These are phyloP conservation scores for Hirtodrosophila histrioides DNA, from an alignment of 2,888 invertebrate genomes.

Conservation along the genomic window DNA sequence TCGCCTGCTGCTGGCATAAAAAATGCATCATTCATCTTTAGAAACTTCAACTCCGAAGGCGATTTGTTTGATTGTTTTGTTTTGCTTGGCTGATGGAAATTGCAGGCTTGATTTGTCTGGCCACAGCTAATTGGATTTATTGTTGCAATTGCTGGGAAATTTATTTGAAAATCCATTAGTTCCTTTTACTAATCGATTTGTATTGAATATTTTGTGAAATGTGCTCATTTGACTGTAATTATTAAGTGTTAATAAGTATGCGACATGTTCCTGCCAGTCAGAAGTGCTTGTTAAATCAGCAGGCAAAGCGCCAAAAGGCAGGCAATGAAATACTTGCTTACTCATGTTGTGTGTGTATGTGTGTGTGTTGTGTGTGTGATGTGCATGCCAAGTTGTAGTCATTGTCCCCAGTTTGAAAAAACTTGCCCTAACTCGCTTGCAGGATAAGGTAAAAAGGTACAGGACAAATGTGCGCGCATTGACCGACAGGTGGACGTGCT, in stretches of 20 bases:
- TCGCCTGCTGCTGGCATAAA: slow-evolving; percentile 32
- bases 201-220: slow-evolving; percentile 15
- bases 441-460: background rate
- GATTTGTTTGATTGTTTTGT: slow-evolving; percentile 32
- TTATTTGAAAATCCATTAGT: background rate
- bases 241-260: slow-evolving; percentile 42
- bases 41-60: slow-evolving; percentile 9
- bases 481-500: slow-evolving; percentile 54
- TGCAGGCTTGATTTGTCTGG: background rate
- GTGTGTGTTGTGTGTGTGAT: slow-evolving; percentile 24
- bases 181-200: too few species aligned
- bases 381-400: slow-evolving; percentile 47
- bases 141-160: slow-evolving; percentile 23
- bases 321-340: slow-evolving; percentile 31
- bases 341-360: slow-evolving; percentile 19
- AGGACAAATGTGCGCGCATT: slow-evolving; percentile 31
- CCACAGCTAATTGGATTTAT: slow-evolving; percentile 40
- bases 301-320: slow-evolving; percentile 42
- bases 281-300: slow-evolving; percentile 40
- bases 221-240: slow-evolving; percentile 44
- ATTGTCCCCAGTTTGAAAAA: slow-evolving; percentile 36
- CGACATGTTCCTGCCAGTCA: slow-evolving; percentile 53
- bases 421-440: background rate
- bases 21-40: slow-evolving; percentile 66
- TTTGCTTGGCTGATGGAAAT: slow-evolving; percentile 3